Percentiles rank a stretch among this genome's conserved stretches.
Evolutionary conservation across 2,113 vertebrate species (phyloP).

Genomic region (Cyanoderma ruficeps): DNA sequence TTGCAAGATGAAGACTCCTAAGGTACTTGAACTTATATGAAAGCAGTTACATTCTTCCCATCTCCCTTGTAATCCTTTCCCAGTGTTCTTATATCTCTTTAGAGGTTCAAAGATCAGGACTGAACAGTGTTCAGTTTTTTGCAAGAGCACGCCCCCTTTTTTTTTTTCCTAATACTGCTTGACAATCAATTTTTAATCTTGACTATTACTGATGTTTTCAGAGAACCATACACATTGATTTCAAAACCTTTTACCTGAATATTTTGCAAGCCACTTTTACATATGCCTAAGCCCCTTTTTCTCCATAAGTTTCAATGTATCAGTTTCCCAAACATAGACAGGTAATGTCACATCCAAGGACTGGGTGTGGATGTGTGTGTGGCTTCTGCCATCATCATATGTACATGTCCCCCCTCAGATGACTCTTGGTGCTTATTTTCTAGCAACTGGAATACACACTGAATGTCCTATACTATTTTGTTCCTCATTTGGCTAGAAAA

Average conservation of each 20-base stretch:
- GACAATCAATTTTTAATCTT: neutral
- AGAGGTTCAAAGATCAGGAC: neutral
- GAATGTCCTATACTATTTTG: neutral
- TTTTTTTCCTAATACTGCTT: neutral
- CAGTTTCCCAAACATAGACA: neutral
- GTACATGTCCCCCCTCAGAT: neutral
- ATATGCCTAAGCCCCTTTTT: neutral
- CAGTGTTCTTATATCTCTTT: neutral
- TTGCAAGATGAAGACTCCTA: neutral
- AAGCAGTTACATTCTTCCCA: neutral
- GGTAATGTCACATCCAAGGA: neutral
- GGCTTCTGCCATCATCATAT: neutral
- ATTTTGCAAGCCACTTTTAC: neutral
- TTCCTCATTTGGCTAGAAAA: neutral
- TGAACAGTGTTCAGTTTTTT: neutral
- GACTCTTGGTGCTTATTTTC: neutral
- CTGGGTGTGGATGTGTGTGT: neutral
- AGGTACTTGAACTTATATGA: neutral
- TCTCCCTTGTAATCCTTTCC: neutral
- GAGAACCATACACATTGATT: neutral
- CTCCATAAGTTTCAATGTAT: neutral
- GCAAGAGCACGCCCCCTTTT: neutral
- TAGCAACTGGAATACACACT: neutral
- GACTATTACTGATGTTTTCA: neutral
- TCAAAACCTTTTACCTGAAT: neutral